Base-by-base conservation (phyloP, 2,888 invertebrate genomes). In the Corbicula japonica region DNA sequence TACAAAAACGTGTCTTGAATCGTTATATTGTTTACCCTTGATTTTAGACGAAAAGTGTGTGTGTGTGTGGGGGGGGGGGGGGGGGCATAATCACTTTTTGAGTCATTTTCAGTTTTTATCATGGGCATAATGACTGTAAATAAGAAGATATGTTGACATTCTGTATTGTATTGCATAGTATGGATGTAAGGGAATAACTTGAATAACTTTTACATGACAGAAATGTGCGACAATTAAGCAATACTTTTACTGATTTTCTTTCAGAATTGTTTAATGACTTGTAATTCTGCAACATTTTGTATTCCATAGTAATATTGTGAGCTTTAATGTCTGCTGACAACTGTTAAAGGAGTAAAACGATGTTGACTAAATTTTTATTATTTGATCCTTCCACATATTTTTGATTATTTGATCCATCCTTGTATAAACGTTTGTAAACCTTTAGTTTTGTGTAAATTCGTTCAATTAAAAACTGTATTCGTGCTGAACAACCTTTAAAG, bases 21-120 rank as follows among this genome's bases (percentile, higher is more conserved):
- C 18, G 41, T 41, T 41, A 41, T 41, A 41, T 41, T 41, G 18
- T n/a, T n/a, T n/a, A n/a, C n/a, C n/a, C n/a, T n/a, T n/a, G 41
- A 41, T 41, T 41, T 41, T 41, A 41, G 41, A 41, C 41, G 41
- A 41, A 41, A 41, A 41, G 41, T n/a, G n/a, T n/a, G n/a, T n/a
- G n/a, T n/a, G n/a, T n/a, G n/a, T n/a, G n/a, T n/a, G n/a, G n/a
- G n/a, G n/a, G n/a, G n/a, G n/a, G n/a, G n/a, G n/a, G n/a, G 41
- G 12, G 41, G 18, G 18, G 10, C 41, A 41, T 12, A 12, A 18
- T 41, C 41, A 41, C 18, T 41, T 41, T 41, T 41, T 41, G 41
- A 41, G 41, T 41, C 18, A 41, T 41, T 41, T 12, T 18, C 41
- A 41, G 41, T 41, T 41, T 41, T 41, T 41, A n/a, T n/a, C n/a